A percentile compares a stretch with the other conserved stretches of the same genome.
Conservation (phyloP, 2,113 vertebrate genomes). For the Columbina picui region DNA sequence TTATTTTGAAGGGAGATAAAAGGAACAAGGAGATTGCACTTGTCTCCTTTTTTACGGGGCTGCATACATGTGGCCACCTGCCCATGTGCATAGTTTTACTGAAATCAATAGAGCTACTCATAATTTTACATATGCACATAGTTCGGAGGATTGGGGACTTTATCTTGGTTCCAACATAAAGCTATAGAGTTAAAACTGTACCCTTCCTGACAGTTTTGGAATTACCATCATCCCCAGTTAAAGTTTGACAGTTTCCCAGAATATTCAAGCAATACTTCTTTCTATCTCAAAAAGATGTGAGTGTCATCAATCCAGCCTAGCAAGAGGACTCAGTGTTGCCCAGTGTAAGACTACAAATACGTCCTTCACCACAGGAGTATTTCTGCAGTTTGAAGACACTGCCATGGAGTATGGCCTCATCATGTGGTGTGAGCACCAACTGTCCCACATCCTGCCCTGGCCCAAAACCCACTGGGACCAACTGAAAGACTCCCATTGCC, state of each 20-base stretch:
- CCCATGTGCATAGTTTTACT: background rate
- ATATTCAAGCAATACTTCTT: background rate
- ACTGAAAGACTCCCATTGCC: background rate
- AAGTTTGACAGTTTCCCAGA: background rate
- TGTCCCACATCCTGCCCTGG: background rate
- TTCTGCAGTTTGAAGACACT: background rate
- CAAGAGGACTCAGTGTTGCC: background rate
- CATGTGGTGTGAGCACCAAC: background rate
- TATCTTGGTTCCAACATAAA: background rate
- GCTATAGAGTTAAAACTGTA: background rate
- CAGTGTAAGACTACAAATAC: background rate
- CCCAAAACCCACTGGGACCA: background rate
- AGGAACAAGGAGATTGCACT: background rate
- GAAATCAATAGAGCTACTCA: background rate
- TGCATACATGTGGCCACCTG: background rate
- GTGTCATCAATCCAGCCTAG: background rate
- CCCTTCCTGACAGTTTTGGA: background rate
- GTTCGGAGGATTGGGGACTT: background rate
- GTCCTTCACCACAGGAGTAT: background rate
- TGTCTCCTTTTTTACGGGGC: background rate
- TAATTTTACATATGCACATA: background rate
- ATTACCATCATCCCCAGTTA: background rate
- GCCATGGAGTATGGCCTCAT: background rate
- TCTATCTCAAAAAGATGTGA: background rate
- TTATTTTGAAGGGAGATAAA: background rate